phyloP scores from a whole-genome alignment of 2,797 vertebrate species.

The Protonibea diacanthus region DNA sequence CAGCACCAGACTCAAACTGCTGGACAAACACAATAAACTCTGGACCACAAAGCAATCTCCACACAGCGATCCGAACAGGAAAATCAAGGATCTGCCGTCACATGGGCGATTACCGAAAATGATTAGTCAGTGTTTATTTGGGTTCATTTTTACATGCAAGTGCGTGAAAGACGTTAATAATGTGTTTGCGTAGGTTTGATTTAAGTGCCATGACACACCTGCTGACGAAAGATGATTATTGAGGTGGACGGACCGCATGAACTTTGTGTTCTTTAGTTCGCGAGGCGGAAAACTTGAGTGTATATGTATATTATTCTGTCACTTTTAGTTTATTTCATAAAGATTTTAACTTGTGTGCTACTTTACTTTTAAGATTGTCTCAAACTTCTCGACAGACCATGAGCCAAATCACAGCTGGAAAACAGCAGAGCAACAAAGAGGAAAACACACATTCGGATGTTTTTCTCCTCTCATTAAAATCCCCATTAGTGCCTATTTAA shows the following conservation, averaged over 20 bases:
- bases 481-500: conserved; percentile 18
- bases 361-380: neutral
- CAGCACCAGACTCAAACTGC: conserved; percentile 69
- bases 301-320: conserved; percentile 24
- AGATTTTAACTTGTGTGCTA: conserved; percentile 4
- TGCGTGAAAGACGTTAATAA: conserved; percentile 41
- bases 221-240: conserved; percentile 66
- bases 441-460: conserved; percentile 11
- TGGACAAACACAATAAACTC: conserved; percentile 81
- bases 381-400: conserved; percentile 15
- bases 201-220: conserved; percentile 68
- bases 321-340: neutral
- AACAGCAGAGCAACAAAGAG: neutral
- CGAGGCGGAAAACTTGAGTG: neutral
- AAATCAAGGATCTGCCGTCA: conserved; percentile 46
- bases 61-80: conserved; percentile 50
- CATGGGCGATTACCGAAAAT: conserved; percentile 47
- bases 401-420: conserved; percentile 18
- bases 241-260: conserved; percentile 12
- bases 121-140: conserved; percentile 73
- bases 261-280: neutral
- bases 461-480: conserved; percentile 50
- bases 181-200: conserved; percentile 53
- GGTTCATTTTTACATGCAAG: conserved; percentile 58
- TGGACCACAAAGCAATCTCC: conserved; percentile 40